Percentiles rank a stretch among this genome's conserved stretches.
phyloP scores from a whole-genome alignment of 2,797 vertebrate species.

The Coreius guichenoti region DNA sequence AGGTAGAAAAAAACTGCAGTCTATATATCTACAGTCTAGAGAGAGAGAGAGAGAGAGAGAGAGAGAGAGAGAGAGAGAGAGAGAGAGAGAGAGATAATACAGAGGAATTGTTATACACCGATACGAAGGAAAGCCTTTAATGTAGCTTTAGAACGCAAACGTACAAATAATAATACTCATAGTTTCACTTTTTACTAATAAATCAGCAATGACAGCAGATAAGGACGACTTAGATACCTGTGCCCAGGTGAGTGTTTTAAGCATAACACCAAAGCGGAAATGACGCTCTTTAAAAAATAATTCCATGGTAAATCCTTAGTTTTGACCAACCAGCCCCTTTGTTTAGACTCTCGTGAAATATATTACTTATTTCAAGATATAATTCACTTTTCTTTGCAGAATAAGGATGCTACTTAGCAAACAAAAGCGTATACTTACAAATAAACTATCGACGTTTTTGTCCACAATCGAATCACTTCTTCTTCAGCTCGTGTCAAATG shows the following conservation, averaged over 20 bases:
- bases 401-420: not conserved
- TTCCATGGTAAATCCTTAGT: not conserved
- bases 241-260: slow-evolving; percentile 18
- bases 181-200: slow-evolving; percentile 17
- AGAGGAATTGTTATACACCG: too few relatives aligned
- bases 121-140: not conserved
- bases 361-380: not conserved
- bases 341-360: not conserved
- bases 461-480: slow-evolving; percentile 10
- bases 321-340: not conserved
- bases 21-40: too few relatives aligned
- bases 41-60: too few relatives aligned
- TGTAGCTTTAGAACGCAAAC: not conserved
- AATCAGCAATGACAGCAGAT: slow-evolving; percentile 12
- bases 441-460: not conserved
- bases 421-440: slow-evolving; percentile 28
- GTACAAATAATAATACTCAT: not conserved
- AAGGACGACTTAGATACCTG: not conserved
- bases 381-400: not conserved
- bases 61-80: too few relatives aligned
- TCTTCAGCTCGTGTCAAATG: not conserved
- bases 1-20: not conserved
- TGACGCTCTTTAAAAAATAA: not conserved
- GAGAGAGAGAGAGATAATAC: too few relatives aligned
- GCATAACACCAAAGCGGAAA: slow-evolving; percentile 37